These are phyloP conservation scores for Drosophila quadrilineata DNA, from an alignment of 1,140 invertebrate genomes.

Conservation along the genomic window DNA sequence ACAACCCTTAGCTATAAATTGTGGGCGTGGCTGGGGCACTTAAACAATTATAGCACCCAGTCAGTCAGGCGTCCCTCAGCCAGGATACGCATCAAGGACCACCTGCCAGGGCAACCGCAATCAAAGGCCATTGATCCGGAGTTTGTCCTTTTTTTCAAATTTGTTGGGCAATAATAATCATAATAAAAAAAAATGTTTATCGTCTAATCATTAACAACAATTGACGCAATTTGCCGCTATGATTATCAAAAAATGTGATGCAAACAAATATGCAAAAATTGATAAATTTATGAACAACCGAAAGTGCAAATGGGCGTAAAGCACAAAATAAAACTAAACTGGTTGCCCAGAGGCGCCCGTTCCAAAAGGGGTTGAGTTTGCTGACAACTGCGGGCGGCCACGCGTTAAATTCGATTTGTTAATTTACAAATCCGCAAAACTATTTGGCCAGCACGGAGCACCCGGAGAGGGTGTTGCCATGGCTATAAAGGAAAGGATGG, in stretches of 20 bases:
- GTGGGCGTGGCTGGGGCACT: slow-evolving; percentile 30
- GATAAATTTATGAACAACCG: slow-evolving; percentile 48
- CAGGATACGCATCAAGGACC: no score
- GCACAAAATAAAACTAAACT: slow-evolving; percentile 40
- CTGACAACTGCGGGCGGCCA: slow-evolving; percentile 40
- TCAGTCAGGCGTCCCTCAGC: neutral
- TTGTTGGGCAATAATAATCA: slow-evolving; percentile 2
- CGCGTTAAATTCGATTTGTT: slow-evolving; percentile 78
- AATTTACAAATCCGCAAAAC: slow-evolving; percentile 78
- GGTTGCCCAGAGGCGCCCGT: neutral
- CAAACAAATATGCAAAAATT: slow-evolving; percentile 67
- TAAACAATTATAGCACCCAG: slow-evolving; percentile 29
- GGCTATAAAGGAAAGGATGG: neutral
- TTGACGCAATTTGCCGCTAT: slow-evolving; percentile 69
- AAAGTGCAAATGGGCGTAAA: slow-evolving; percentile 49
- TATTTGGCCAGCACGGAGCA: slow-evolving; percentile 46
- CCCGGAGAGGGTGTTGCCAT: slow-evolving; percentile 32
- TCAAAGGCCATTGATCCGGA: slow-evolving; percentile 75
- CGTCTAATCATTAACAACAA: slow-evolving; percentile 77
- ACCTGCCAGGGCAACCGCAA: slow-evolving; percentile 48
- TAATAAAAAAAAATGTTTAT: slow-evolving; percentile 17
- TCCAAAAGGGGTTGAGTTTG: neutral
- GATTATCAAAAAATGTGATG: slow-evolving; percentile 49
- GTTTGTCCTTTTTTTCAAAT: no score
- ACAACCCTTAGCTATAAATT: neutral